Percentiles rank a stretch among this genome's conserved stretches.
phyloP scores from a whole-genome alignment of 2,797 vertebrate species.

The Echeneis naucrates region DNA sequence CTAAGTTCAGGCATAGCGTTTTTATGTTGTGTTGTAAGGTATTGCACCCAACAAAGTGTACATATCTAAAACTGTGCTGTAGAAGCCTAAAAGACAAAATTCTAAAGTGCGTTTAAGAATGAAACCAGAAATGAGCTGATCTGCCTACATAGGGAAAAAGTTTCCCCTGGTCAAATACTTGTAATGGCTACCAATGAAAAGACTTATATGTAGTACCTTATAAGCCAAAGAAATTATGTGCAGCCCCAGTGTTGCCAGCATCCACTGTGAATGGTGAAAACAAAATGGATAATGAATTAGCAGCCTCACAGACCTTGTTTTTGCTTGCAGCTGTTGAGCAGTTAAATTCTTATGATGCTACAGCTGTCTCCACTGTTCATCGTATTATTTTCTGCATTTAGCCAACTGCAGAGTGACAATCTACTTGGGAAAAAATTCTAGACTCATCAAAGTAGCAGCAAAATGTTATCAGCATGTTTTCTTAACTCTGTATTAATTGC shows the following conservation, averaged over 20 bases:
- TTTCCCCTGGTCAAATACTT: rapidly evolving
- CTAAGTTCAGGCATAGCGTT: neutral
- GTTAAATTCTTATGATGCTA: no score
- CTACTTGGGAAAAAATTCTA: no score
- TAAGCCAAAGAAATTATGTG: neutral
- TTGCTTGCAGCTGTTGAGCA: no score
- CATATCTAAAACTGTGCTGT: neutral
- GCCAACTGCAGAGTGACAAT: no score
- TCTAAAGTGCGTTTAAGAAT: no score
- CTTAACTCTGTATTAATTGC: constrained; percentile 20
- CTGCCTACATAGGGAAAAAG: neutral
- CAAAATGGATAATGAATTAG: no score
- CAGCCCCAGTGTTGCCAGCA: no score
- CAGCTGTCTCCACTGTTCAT: no score
- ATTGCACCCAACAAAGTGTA: neutral
- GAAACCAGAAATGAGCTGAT: neutral
- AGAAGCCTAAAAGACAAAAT: neutral
- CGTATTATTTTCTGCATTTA: no score
- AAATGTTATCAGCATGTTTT: constrained; percentile 9
- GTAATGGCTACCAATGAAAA: neutral
- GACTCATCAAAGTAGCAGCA: no score
- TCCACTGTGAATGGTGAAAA: no score
- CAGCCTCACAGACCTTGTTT: no score
- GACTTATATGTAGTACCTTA: neutral
- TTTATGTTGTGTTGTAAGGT: neutral